phyloP scores from a whole-genome alignment of 1,140 invertebrate genomes.

The Papilio helenus region DNA sequence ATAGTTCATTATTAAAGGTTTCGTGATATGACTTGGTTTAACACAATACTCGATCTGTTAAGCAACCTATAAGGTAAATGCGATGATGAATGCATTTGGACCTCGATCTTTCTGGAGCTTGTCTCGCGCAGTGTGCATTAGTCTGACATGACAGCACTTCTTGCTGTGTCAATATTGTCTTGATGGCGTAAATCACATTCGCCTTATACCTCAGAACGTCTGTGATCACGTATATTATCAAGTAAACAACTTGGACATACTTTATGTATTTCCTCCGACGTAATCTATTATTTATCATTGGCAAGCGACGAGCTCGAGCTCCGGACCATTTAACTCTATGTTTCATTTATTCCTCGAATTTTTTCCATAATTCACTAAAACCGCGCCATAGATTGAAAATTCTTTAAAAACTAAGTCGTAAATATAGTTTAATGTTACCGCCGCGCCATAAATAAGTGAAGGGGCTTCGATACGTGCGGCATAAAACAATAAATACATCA shows the following conservation, averaged over 20 bases:
- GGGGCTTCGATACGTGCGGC: conserved; percentile 4
- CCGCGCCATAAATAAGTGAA: conserved; percentile 6
- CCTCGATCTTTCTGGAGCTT: too few species aligned
- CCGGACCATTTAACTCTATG: neutral
- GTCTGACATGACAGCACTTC: too few species aligned
- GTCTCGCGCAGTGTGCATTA: too few species aligned
- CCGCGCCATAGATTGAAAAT: neutral
- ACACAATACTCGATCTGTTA: too few species aligned
- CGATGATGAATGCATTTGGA: too few species aligned
- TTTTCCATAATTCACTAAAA: conserved; percentile 19
- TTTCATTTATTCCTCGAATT: neutral
- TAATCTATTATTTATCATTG: neutral
- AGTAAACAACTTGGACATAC: neutral
- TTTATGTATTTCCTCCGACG: neutral
- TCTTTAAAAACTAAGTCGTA: conserved; percentile 21
- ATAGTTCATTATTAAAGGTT: neutral
- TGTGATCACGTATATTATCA: neutral
- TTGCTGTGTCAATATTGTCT: too few species aligned
- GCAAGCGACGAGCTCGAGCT: neutral
- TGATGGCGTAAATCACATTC: too few species aligned
- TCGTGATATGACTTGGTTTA: too few species aligned
- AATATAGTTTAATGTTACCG: conserved; percentile 27
- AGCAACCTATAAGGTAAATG: too few species aligned
- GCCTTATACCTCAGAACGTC: too few species aligned
- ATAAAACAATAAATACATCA: conserved; percentile 15